Base-by-base conservation (phyloP, 1,140 invertebrate species). In the Calycopis cecrops region DNA sequence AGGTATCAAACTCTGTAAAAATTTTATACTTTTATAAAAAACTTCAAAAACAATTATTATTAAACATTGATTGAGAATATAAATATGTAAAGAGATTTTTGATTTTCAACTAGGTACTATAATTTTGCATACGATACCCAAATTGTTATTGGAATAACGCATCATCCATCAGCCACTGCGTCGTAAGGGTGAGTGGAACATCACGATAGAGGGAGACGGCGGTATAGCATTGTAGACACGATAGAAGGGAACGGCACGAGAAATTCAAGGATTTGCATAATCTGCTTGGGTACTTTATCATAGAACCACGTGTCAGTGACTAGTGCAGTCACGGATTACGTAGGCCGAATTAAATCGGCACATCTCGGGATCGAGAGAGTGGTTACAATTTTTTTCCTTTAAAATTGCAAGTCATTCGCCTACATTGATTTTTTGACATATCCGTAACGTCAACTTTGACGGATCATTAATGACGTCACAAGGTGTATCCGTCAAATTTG, bases 61-160 rank as follows among this genome's bases (percentile, higher is more conserved):
- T 2, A 3, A 28, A 28, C 6, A 28, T n/a, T n/a, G 6, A 28
- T 2, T 37, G 11, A 3, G 35, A 17, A 44, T 14, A 12, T 44
- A 44, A 9, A 33, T 40, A 35, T 21, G 51, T 40, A 33, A 53
- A 44, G 42, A 35, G 40, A 44, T 44, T 53, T 53, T 53, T 44
- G 67, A 75, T 67, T 76, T 71, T 78, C 62, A 79, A 79, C 78
- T 74, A n/a, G n/a, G n/a, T n/a, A 75, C 6, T 44, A 44, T 44
- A 44, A 44, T 74, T 75, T 71, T 69, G 71, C 76, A 83, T 81
- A 76, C 62, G 61, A 71, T 85, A 80, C 76, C 73, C 75, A 80
- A 83, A 85, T 79, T 83, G 78, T 85, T 85, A 85, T 85, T 86
- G 74, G 79, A 82, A 79, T 80, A 86, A 82, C 78, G 83, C 77